Conservation (phyloP, 1,140 invertebrate species). For the Camponotus floridanus region DNA sequence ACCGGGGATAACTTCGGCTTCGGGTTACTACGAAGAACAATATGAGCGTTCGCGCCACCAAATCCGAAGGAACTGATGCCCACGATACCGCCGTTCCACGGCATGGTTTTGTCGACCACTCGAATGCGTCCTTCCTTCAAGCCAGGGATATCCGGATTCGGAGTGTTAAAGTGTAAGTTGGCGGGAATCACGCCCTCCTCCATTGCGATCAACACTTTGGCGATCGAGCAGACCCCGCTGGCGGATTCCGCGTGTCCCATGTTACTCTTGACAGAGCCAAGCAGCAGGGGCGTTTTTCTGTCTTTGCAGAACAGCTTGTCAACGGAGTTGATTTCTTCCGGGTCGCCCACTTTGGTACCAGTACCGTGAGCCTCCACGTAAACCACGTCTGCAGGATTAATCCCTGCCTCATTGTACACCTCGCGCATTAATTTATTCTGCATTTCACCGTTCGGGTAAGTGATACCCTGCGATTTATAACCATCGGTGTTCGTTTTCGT, state of each 20-base stretch:
- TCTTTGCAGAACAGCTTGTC: conserved; percentile 96
- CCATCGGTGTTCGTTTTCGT: conserved; percentile 96
- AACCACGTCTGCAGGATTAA: conserved; percentile 93
- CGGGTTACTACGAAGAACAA: conserved; percentile 93
- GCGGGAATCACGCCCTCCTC: conserved; percentile 94
- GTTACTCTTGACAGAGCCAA: conserved; percentile 99
- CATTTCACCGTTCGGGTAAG: conserved; percentile 95
- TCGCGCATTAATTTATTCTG: conserved; percentile 95
- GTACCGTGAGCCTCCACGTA: conserved; percentile 99
- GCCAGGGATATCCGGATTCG: conserved; percentile 96
- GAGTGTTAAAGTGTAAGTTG: conserved; percentile 95
- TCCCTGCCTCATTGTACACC: conserved; percentile 92
- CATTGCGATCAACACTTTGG: conserved; percentile 97
- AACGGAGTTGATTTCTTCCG: conserved; percentile 98
- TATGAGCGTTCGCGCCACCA: conserved; percentile 98
- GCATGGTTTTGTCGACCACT: conserved; percentile 93
- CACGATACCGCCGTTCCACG: conserved; percentile 94
- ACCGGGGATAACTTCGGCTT: conserved; percentile 89
- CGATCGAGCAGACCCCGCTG: conserved; percentile 95
- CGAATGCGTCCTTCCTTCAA: conserved; percentile 94
- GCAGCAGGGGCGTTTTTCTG: conserved; percentile 92
- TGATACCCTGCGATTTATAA: conserved; percentile 95
- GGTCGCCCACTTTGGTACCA: conserved; percentile 97
- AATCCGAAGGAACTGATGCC: conserved; percentile 99
- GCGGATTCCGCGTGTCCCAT: conserved; percentile 99